A percentile compares a stretch with the other conserved stretches of the same genome.
Conservation (phyloP, 2,888 invertebrate species). For the Eilema sororculum region DNA sequence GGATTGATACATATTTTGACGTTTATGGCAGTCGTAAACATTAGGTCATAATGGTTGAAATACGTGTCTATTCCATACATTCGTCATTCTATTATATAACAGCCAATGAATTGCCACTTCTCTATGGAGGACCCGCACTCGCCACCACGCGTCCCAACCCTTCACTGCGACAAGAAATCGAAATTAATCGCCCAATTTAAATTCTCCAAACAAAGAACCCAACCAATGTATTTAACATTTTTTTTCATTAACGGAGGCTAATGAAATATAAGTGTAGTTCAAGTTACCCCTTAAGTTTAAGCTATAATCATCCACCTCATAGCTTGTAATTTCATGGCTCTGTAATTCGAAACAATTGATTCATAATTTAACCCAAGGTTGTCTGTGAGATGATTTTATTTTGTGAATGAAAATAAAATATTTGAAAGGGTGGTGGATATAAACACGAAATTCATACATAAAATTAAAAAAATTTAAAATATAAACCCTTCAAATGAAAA, state of each 20-base stretch:
- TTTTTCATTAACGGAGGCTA: conserved; percentile 10
- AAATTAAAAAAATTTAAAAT: no score
- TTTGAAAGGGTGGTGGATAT: not conserved
- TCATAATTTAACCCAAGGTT: not conserved
- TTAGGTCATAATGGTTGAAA: no score
- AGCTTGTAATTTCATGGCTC: not conserved
- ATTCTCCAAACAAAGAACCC: not conserved
- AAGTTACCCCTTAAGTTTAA: conserved; percentile 9
- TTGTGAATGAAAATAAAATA: no score
- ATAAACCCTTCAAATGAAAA: no score
- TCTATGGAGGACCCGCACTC: no score
- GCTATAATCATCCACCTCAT: not conserved
- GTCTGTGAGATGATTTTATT: not conserved
- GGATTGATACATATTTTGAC: no score
- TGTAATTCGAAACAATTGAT: not conserved
- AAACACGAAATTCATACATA: not conserved
- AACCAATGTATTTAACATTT: conserved; percentile 4
- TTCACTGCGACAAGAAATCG: not conserved
- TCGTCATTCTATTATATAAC: no score
- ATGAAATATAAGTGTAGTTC: conserved; percentile 12
- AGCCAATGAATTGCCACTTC: no score
- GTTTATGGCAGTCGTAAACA: no score
- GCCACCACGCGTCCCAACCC: not conserved
- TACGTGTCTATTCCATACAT: no score
- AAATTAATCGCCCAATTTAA: not conserved